These are phyloP conservation scores for Amblyopsis rosae DNA, from an alignment of 2,113 vertebrate genomes.

Conservation along the genomic window DNA sequence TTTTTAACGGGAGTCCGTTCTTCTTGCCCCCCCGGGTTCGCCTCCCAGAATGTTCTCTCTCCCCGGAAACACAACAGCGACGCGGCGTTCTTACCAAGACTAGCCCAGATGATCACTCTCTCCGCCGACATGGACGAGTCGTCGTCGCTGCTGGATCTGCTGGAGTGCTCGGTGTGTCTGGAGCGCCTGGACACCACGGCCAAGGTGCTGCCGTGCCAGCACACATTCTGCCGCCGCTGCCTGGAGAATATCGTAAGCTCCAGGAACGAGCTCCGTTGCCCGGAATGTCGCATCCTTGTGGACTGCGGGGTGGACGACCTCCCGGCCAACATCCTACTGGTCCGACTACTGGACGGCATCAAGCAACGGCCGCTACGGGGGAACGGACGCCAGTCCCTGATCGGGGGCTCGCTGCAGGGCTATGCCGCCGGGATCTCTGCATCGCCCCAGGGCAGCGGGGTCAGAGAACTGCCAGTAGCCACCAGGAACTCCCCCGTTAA, in stretches of 20 bases:
- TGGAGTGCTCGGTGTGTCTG: constrained; percentile 96
- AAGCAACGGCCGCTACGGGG: constrained; percentile 84
- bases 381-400: constrained; percentile 63
- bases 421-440: constrained; percentile 73
- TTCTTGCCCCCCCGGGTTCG: constrained; percentile 40
- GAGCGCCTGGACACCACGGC: constrained; percentile 94
- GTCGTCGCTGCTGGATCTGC: constrained; percentile 90
- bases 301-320: constrained; percentile 94
- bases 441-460: constrained; percentile 78
- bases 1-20: constrained; percentile 27
- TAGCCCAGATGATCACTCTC: constrained; percentile 70
- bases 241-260: constrained; percentile 94
- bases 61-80: constrained; percentile 36
- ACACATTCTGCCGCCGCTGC: constrained; percentile 96
- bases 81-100: constrained; percentile 56
- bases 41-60: constrained; percentile 4
- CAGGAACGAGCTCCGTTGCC: constrained; percentile 91
- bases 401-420: constrained; percentile 70
- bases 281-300: constrained; percentile 93
- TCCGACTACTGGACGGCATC: constrained; percentile 91
- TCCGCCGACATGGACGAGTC: constrained; percentile 90
- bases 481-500: constrained; percentile 82
- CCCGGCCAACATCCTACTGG: constrained; percentile 91
- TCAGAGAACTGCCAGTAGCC: constrained; percentile 80
- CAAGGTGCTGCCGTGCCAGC: constrained; percentile 93